phyloP scores from a whole-genome alignment of 2,797 vertebrate genomes.

The Melanotaenia pygmaea region DNA sequence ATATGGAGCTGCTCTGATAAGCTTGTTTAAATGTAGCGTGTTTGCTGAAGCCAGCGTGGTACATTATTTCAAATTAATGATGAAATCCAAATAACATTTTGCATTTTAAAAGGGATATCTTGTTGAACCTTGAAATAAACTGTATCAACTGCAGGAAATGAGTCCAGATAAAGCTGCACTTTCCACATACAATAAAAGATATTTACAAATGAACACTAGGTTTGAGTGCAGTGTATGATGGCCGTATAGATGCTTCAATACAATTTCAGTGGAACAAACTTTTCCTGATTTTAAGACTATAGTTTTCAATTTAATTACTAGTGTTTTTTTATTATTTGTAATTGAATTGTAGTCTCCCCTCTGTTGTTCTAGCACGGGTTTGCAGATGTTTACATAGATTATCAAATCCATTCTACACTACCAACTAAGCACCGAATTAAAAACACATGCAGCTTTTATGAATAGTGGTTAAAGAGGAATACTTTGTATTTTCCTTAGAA shows the following conservation, averaged over 20 bases:
- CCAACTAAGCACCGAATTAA: background rate
- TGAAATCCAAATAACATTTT: constrained; percentile 10
- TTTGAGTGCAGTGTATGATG: constrained; percentile 2
- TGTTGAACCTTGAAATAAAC: constrained; percentile 6
- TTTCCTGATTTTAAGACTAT: background rate
- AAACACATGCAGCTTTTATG: background rate
- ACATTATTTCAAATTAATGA: constrained; percentile 8
- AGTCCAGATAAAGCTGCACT: constrained; percentile 4
- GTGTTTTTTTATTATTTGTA: too few relatives aligned
- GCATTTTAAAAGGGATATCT: constrained; percentile 9
- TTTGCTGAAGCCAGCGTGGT: background rate
- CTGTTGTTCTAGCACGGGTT: background rate
- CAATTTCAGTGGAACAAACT: background rate
- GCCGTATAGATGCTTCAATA: background rate
- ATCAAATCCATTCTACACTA: background rate
- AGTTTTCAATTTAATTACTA: too few relatives aligned
- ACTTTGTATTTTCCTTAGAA: background rate
- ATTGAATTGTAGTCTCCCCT: background rate
- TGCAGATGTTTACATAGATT: background rate
- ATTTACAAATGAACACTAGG: constrained; percentile 5
- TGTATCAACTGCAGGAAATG: background rate
- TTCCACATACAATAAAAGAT: constrained; percentile 7
- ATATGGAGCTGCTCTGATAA: background rate
- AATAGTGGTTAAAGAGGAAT: background rate
- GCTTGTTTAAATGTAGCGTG: constrained; percentile 3